phyloP scores from a whole-genome alignment of 2,888 invertebrate genomes.

The Ctena decussata region DNA sequence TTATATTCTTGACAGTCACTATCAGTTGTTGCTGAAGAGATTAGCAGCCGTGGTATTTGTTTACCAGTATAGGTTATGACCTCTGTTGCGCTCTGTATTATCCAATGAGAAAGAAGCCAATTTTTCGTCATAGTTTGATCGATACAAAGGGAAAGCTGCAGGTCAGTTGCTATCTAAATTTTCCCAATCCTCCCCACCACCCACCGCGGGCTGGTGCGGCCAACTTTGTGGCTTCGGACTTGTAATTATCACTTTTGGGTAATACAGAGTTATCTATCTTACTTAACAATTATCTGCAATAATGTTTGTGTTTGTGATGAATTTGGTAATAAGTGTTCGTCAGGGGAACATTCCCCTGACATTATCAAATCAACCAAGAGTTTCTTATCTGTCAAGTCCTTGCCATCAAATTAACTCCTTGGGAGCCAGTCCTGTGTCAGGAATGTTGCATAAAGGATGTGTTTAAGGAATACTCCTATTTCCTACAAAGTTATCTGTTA shows the following conservation, averaged over 20 bases:
- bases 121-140: background rate
- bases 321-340: background rate
- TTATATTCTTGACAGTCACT: background rate
- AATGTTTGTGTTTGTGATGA: background rate
- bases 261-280: background rate
- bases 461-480: no score
- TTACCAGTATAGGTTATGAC: background rate
- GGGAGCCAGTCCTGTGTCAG: background rate
- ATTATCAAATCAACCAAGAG: background rate
- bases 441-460: background rate
- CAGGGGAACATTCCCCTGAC: no score
- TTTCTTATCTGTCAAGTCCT: background rate
- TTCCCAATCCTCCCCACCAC: background rate
- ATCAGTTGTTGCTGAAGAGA: background rate
- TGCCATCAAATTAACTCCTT: background rate
- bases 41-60: background rate
- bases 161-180: background rate
- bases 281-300: background rate
- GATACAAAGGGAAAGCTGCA: background rate
- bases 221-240: background rate
- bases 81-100: background rate
- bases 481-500: no score
- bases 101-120: background rate
- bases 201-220: slow-evolving; percentile 3
- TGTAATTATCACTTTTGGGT: background rate